A percentile compares a stretch with the other conserved stretches of the same genome.
Conservation (phyloP, 2,888 invertebrate species). For the Synergus itoensis region DNA sequence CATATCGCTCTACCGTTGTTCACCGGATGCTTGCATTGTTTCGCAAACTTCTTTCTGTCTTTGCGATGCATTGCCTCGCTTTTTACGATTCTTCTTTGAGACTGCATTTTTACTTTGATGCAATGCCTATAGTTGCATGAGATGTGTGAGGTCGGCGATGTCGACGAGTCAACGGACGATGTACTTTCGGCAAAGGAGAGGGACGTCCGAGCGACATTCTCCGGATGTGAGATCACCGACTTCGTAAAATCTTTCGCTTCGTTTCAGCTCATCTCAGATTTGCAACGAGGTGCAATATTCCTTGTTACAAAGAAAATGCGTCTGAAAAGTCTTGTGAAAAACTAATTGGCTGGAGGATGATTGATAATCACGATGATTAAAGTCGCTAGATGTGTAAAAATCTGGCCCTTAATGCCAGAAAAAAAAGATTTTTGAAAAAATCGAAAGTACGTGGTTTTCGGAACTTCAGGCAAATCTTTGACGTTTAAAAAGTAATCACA, state of each 20-base stretch:
- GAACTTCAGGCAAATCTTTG: too few species aligned
- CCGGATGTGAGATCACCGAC: constrained; percentile 73
- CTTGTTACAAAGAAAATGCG: background rate
- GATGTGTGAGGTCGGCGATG: constrained; percentile 59
- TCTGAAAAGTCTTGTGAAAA: background rate
- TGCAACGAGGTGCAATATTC: background rate
- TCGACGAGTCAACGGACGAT: constrained; percentile 67
- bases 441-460: too few species aligned
- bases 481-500: too few species aligned
- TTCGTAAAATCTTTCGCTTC: constrained; percentile 51
- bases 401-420: background rate
- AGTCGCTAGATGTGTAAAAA: background rate
- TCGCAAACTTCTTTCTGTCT: constrained; percentile 49
- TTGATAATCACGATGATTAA: background rate
- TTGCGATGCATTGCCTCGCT: constrained; percentile 45
- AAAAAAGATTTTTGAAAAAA: too few species aligned
- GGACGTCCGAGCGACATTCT: constrained; percentile 74
- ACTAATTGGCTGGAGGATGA: background rate
- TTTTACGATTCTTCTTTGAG: constrained; percentile 28
- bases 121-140: constrained; percentile 40
- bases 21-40: constrained; percentile 58
- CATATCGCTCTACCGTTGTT: constrained; percentile 55
- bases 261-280: background rate
- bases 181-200: constrained; percentile 69
- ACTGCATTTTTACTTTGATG: constrained; percentile 44